A percentile compares a stretch with the other conserved stretches of the same genome.
Conservation (phyloP, 2,113 vertebrate genomes). For the Limnothrissa miodon region DNA sequence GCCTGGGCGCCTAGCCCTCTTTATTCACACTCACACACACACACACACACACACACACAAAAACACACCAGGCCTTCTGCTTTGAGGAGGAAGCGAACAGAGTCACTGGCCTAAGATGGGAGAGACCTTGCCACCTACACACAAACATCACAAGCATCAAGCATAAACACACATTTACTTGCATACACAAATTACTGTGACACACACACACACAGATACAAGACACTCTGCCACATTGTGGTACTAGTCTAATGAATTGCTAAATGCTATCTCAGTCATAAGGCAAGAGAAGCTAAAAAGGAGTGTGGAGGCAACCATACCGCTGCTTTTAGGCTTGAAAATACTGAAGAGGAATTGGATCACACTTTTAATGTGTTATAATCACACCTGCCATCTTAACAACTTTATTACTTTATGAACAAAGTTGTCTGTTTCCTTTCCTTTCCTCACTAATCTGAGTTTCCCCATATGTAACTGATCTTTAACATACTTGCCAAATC, state of each 20-base stretch:
- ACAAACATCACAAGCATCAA: background rate
- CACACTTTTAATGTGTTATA: background rate
- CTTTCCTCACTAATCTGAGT: background rate
- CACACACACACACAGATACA: background rate
- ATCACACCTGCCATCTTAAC: background rate
- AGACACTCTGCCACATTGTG: background rate
- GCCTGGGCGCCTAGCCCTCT: conserved; percentile 33
- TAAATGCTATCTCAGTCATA: background rate
- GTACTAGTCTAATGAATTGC: background rate
- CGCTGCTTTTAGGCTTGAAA: background rate
- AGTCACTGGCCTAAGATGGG: background rate
- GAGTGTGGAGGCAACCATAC: background rate
- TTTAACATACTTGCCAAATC: conserved; percentile 1
- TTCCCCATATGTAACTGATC: background rate
- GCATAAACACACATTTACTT: background rate
- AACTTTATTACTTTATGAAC: background rate
- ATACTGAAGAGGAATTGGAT: background rate
- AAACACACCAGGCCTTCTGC: conserved; percentile 2
- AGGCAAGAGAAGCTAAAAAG: background rate
- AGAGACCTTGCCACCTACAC: background rate
- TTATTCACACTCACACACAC: conserved; percentile 39
- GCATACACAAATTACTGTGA: background rate
- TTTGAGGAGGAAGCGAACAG: background rate
- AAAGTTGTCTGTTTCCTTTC: background rate
- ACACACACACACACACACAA: conserved; percentile 17